Base-by-base conservation (phyloP, 2,888 invertebrate genomes). In the Drosophila affinis region DNA sequence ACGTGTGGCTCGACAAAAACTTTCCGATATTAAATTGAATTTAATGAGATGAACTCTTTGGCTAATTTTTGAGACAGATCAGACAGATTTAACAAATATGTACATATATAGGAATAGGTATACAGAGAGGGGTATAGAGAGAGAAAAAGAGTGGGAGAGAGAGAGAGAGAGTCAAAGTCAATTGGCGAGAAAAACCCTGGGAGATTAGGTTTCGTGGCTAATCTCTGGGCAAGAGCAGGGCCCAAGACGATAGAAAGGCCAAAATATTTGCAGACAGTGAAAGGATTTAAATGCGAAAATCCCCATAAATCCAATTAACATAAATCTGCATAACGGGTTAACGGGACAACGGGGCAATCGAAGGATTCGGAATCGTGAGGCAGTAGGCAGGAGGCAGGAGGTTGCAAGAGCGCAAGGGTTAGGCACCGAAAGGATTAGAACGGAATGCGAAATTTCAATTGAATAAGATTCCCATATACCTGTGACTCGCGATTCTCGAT, bases 221-320 rank as follows among this genome's bases (percentile, higher is more conserved):
- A 79, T 68, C 77, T 64, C 32, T 60, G 46, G 29, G 49, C 57
- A 32, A 69, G 67, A 67, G 69, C 65, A 39, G 32, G 29, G 9
- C 7, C 39, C 68, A 48, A 54, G 65, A 63, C n/a, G 64, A 51
- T 63, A 70, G 75, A 76, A 54, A 72, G 79, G 70, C 67, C 83
- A 87, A 90, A 90, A 90, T 90, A 89, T 91, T 91, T 90, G 90
- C 82, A 86, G 81, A 85, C 86, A 88, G 77, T 82, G 78, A 81
- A 77, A 78, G 85, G 89, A 90, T 91, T 90, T 89, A 78, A 73
- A 80, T 73, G 81, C 75, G 78, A 77, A 87, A 89, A 85, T 80
- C 83, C 69, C 69, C 72, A 60, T 73, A 90, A 91, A 91, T 91
- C 91, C 91, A 90, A 90, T 91, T 91, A 91, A 87, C 75, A 78